Evolutionary conservation across 1,140 invertebrate species (phyloP), one percentile per base, ranked within the genome.

Genomic region (Drosophila pseudoananassae): DNA sequence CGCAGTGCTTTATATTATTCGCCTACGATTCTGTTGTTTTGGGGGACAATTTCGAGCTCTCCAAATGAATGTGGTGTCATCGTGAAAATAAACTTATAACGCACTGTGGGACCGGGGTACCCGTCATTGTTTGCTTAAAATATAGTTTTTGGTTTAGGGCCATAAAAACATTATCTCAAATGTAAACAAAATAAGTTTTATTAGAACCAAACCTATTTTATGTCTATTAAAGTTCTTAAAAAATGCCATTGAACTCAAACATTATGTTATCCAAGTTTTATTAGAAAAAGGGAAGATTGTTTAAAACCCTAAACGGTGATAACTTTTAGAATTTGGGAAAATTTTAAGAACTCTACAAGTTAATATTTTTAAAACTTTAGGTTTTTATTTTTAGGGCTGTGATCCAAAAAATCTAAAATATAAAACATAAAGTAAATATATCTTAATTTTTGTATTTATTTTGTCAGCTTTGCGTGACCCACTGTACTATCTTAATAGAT

Each of bases 1-100:
- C 51, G 12, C 14, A 33, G 14, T 46, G 14, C 64, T 74, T 65
- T 74, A 74, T 74, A 57, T 73, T 56, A 25, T 49, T 20, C 36
- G 12, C 29, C 36, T 63, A 27, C 12, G 33, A 40, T 27, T 43
- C 17, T 43, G 4, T 14, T 3, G 5, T 17, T 15, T 17, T 33
- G 4, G 57, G 45, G 52, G 49, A 60, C 61, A 25, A 15, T 53
- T 46, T 31, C 4, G 25, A 50, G 46, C 71, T 74, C 50, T 65
- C 40, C 20, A 56, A 74, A 43, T 31, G 17, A 6, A n/a, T 33
- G 51, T 45, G 31, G 38, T 73, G 38, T 74, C 69, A 72, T 73
- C 58, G 15, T 73, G 36, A 73, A 64, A 52, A 64, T 27, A 31
- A 73, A 73, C 23, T 63, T 43, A 51, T 20, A 38, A 27, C 15